Conservation (phyloP, 2,888 invertebrate species). For the Myathropa florea region DNA sequence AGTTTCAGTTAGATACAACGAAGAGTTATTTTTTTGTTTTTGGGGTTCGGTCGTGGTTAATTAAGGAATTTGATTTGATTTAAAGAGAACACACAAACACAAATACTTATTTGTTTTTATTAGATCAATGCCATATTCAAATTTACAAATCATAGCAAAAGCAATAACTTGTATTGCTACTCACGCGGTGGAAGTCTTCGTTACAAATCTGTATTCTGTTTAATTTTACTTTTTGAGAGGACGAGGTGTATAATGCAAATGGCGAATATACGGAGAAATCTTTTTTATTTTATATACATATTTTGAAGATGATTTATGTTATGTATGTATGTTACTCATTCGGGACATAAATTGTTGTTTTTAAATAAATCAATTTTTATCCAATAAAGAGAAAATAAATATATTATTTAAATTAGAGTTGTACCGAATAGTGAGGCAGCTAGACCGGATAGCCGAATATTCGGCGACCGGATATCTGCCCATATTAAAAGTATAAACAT, state of each 20-base stretch:
- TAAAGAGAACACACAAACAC: neutral
- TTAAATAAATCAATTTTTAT: constrained; percentile 57
- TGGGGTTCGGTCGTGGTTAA: constrained; percentile 47
- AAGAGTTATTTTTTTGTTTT: constrained; percentile 10
- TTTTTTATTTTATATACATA: constrained; percentile 18
- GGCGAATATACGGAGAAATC: neutral
- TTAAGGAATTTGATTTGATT: constrained; percentile 32
- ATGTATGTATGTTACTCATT: constrained; percentile 50
- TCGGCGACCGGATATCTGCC: too few relatives aligned
- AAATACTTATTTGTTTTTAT: constrained; percentile 10
- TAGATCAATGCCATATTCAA: constrained; percentile 68
- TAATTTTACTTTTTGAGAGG: neutral
- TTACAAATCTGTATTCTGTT: neutral
- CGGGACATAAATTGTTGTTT: constrained; percentile 44
- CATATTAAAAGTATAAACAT: too few relatives aligned
- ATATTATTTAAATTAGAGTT: neutral
- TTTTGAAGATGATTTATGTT: constrained; percentile 54
- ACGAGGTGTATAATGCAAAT: neutral
- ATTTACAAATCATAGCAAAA: constrained; percentile 38
- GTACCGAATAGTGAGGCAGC: too few relatives aligned
- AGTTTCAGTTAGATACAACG: constrained; percentile 26
- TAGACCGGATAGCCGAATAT: too few relatives aligned
- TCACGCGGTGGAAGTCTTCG: constrained; percentile 1
- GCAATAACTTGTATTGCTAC: constrained; percentile 17
- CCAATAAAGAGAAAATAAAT: constrained; percentile 27